Conservation (phyloP, 1,140 invertebrate species). For the Araneus ventricosus region DNA sequence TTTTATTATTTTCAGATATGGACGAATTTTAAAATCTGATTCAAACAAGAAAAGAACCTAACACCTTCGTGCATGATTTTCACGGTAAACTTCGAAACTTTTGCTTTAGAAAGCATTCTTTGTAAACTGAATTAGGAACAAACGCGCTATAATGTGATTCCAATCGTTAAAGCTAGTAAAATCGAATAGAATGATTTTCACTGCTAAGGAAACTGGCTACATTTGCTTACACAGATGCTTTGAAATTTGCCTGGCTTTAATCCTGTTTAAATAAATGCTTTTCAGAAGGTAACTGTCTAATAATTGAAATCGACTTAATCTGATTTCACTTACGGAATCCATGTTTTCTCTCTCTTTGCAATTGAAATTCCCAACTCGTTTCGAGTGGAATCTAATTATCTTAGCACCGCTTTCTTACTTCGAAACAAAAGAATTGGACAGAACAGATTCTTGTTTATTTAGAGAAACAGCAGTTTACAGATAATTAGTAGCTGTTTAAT, state of each 20-base stretch:
- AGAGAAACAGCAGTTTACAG: not conserved
- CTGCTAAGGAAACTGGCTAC: too few species aligned
- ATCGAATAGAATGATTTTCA: too few species aligned
- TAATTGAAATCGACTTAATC: slow-evolving; percentile 27
- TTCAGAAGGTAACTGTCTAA: not conserved
- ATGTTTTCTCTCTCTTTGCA: not conserved
- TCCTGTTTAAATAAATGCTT: not conserved
- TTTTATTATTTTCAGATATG: too few species aligned
- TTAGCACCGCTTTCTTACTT: not conserved
- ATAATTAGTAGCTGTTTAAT: not conserved
- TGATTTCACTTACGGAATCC: not conserved
- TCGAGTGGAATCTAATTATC: not conserved
- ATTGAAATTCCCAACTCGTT: not conserved
- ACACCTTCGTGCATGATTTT: too few species aligned
- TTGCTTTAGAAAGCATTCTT: too few species aligned
- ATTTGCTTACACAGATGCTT: not conserved
- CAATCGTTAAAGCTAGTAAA: too few species aligned
- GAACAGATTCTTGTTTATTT: not conserved
- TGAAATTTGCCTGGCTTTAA: not conserved
- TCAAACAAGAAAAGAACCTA: too few species aligned
- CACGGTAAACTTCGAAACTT: too few species aligned
- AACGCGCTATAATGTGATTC: too few species aligned
- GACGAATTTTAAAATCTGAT: too few species aligned
- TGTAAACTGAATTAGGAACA: too few species aligned
- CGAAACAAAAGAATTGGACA: not conserved